Conservation (phyloP, 2,113 vertebrate species). For the Salminus brasiliensis region DNA sequence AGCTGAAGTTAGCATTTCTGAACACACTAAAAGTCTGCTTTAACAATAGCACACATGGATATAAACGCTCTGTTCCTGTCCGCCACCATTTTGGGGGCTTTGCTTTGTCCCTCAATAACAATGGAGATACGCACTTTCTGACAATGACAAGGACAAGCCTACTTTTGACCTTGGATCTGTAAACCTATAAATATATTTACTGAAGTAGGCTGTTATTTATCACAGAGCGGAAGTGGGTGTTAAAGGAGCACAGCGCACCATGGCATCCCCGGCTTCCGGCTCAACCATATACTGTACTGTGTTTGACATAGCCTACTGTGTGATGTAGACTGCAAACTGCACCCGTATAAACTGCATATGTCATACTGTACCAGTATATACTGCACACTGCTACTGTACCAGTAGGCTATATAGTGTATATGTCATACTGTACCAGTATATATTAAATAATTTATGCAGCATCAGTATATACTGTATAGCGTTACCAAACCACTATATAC, state of each 20-base stretch:
- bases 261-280: conserved; percentile 19
- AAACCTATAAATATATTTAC: conserved; percentile 53
- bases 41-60: conserved; percentile 17
- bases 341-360: too few species aligned
- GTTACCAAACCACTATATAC: too few species aligned
- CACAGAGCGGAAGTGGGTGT: conserved; percentile 45
- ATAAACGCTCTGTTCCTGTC: conserved; percentile 52
- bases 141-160: conserved; percentile 64
- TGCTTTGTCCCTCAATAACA: conserved; percentile 70
- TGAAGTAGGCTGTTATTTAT: conserved; percentile 40
- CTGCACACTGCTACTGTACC: too few species aligned
- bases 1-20: background rate
- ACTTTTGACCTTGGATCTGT: conserved; percentile 60
- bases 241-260: background rate
- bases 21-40: background rate
- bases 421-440: too few species aligned
- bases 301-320: too few species aligned
- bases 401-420: too few species aligned
- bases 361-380: too few species aligned
- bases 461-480: too few species aligned
- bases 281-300: too few species aligned
- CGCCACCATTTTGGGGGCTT: conserved; percentile 53
- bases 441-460: too few species aligned
- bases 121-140: conserved; percentile 59
- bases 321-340: too few species aligned